These are phyloP conservation scores for Ceratitis capitata DNA, from an alignment of 1,140 invertebrate species.

Conservation along the genomic window DNA sequence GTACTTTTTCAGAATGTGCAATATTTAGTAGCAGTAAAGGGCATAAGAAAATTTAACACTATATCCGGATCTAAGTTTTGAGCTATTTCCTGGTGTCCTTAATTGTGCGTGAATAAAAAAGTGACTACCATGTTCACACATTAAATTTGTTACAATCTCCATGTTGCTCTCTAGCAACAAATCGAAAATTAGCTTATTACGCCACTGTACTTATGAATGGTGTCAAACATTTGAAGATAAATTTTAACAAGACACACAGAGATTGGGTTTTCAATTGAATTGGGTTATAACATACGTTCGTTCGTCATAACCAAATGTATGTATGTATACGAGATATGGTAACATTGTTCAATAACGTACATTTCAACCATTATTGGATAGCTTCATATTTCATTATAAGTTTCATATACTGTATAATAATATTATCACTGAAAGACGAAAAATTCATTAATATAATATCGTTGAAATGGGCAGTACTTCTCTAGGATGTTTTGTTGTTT, in stretches of 20 bases:
- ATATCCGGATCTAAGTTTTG: neutral
- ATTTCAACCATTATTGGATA: too few species aligned
- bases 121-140: neutral
- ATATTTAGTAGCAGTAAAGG: neutral
- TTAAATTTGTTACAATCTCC: too few species aligned
- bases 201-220: neutral
- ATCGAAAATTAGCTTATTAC: neutral
- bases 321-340: too few species aligned
- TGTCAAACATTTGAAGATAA: conserved; percentile 4
- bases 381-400: too few species aligned
- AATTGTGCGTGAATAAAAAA: neutral
- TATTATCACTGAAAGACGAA: too few species aligned
- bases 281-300: neutral
- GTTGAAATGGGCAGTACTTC: too few species aligned
- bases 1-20: too few species aligned
- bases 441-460: too few species aligned
- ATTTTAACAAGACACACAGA: neutral
- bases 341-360: too few species aligned
- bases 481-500: too few species aligned
- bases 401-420: too few species aligned
- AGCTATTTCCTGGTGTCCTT: neutral
- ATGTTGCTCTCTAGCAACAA: too few species aligned
- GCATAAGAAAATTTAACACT: neutral
- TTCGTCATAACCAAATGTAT: neutral
- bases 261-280: neutral